Base-by-base conservation (phyloP, 2,113 vertebrate genomes). In the Lucifuga dentata region DNA sequence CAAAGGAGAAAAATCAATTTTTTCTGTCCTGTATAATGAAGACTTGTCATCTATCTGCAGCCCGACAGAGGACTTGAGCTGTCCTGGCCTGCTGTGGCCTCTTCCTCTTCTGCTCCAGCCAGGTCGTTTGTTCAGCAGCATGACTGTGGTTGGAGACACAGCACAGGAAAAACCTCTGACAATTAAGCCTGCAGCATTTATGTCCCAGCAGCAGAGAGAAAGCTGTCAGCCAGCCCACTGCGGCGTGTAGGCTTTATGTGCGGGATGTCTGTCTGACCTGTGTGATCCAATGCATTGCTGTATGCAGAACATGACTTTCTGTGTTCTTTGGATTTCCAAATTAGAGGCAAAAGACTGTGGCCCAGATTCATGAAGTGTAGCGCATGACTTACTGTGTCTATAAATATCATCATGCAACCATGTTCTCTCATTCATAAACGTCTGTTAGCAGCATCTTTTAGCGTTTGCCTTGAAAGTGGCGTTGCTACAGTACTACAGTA, bases 101-200 rank as follows among this genome's bases (percentile, higher is more conserved):
- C 16, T 39, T 44, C 26, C 13, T n/a, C 43, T 49, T n/a, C 19
- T 41, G 19, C 12, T 11, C 23, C 36, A 33, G 3, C 26, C 10
- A 5, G 13, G 8, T 10, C 0, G 2, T 65, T 60, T 57, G 26
- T 41, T 53, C 32, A 51, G 50, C 26, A 45, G 19, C 11, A 19
- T 55, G 16, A 20, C 44, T 62, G 38, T 46, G 72, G 77, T 68
- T 46, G 56, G 50, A 68, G 58, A 68, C 70, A 29, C 49, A 58
- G 50, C 71, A 8, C 33, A 52, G 36, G n/a, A 64, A 76, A 84
- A 73, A 53, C 59, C 72, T 64, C 40, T 8, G 20, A 80, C 78
- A 79, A 76, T 3, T 57, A 15, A 71, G 62, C 36, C 55, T 49
- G 29, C 56, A 56, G 60, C 43, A 67, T 35, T 51, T 12, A 41